A percentile compares a stretch with the other conserved stretches of the same genome.
These are phyloP conservation scores for Ephydatia muelleri DNA, from an alignment of 37 sponge, comb jelly and placozoan species.

Conservation along the genomic window DNA sequence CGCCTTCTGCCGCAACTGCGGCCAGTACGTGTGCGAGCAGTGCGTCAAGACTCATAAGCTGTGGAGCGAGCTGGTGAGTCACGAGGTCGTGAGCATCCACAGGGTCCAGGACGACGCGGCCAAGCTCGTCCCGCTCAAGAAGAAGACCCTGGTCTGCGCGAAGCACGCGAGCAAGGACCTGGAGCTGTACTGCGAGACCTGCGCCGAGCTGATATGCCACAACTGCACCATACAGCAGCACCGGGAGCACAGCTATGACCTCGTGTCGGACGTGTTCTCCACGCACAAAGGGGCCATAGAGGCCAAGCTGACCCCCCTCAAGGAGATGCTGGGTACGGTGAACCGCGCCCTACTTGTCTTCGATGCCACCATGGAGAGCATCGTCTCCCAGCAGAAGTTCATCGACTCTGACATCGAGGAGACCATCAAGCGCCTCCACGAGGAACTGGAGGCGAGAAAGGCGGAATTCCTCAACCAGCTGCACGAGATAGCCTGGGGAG, in stretches of 20 bases:
- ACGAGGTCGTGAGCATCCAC: conserved; percentile 7
- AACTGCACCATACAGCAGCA: conserved; percentile 26
- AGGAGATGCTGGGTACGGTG: conserved; percentile 12
- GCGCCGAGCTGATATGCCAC: conserved; percentile 45
- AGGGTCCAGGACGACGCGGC: conserved; percentile 15
- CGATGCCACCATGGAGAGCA: not conserved
- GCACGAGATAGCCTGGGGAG: conserved; percentile 8
- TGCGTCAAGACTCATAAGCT: conserved; percentile 2
- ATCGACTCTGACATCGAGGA: not conserved
- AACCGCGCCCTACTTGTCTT: not conserved
- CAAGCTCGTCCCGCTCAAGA: conserved; percentile 6
- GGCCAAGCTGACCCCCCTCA: conserved; percentile 11
- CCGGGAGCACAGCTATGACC: conserved; percentile 27
- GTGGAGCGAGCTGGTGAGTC: not conserved
- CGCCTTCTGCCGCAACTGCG: conserved; percentile 25
- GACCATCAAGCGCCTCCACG: not conserved
- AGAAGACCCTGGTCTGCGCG: conserved; percentile 8
- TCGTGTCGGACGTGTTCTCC: conserved; percentile 13
- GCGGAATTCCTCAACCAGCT: not conserved
- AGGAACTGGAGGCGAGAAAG: conserved; percentile 16
- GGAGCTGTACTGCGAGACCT: conserved; percentile 50
- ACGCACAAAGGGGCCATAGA: conserved; percentile 24
- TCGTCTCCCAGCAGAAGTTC: not conserved
- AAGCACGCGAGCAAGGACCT: conserved; percentile 19
- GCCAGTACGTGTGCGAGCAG: conserved; percentile 3